Conservation (phyloP, 2,797 vertebrate species). For the Lagorchestes hirsutus region DNA sequence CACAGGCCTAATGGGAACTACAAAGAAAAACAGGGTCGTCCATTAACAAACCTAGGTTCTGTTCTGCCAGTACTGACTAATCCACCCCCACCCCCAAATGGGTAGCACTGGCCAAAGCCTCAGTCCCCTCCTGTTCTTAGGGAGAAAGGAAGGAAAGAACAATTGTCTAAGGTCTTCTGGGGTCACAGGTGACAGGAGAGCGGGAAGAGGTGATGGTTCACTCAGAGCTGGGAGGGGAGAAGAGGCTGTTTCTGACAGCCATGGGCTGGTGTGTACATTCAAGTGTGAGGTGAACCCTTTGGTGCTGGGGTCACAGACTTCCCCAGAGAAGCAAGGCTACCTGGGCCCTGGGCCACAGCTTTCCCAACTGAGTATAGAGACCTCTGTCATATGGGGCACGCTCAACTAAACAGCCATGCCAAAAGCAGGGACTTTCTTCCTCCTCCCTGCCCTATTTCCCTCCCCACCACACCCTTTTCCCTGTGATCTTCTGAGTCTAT, state of each 20-base stretch:
- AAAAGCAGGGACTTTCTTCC: neutral
- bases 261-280: constrained; percentile 78
- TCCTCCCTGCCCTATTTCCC: constrained; percentile 11
- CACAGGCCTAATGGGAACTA: constrained; percentile 71
- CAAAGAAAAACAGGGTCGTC: constrained; percentile 60
- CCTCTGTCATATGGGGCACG: neutral
- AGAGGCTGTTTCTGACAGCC: constrained; percentile 58
- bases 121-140: neutral
- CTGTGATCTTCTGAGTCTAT: constrained; percentile 49
- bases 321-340: constrained; percentile 23
- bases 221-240: neutral
- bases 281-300: constrained; percentile 79
- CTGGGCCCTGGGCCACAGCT: neutral
- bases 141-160: neutral
- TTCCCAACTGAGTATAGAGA: neutral
- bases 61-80: constrained; percentile 44
- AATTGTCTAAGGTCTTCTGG: constrained; percentile 2
- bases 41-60: constrained; percentile 54
- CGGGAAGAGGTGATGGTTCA: constrained; percentile 48
- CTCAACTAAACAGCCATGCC: neutral
- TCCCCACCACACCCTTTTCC: constrained; percentile 23
- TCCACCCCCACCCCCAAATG: constrained; percentile 21
- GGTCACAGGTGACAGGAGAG: constrained; percentile 63
- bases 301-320: constrained; percentile 53
- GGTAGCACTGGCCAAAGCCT: constrained; percentile 6